Percentiles rank a stretch among this genome's conserved stretches.
These are phyloP conservation scores for Urophycis tenuis DNA, from an alignment of 2,797 vertebrate genomes.

Conservation along the genomic window DNA sequence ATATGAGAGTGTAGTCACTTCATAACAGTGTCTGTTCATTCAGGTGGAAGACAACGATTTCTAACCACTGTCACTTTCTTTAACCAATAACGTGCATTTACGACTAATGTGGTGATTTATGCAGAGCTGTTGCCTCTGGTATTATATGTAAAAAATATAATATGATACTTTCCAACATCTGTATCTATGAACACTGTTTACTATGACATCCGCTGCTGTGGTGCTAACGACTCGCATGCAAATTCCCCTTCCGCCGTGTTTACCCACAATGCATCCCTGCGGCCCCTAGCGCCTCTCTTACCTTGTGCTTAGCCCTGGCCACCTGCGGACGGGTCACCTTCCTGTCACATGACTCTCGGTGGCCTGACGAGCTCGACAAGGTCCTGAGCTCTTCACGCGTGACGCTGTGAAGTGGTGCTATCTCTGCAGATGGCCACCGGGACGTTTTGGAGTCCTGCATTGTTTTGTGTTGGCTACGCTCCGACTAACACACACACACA, in stretches of 20 bases:
- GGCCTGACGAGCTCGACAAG: conserved; percentile 8
- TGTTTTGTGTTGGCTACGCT: conserved; percentile 5
- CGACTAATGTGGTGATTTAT: not conserved
- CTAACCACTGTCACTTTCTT: not conserved
- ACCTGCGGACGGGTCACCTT: conserved; percentile 14
- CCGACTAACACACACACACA: conserved; percentile 32
- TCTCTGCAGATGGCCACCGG: not conserved
- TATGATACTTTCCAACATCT: conserved; percentile 44
- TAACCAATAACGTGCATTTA: not conserved
- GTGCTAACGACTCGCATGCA: conserved; percentile 45
- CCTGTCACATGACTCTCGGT: conserved; percentile 23
- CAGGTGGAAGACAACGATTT: not conserved
- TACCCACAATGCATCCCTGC: conserved; percentile 41
- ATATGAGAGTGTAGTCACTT: not conserved
- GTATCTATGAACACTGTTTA: conserved; percentile 39
- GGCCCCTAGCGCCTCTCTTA: conserved; percentile 13
- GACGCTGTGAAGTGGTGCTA: conserved; percentile 35
- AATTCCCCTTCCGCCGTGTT: conserved; percentile 35
- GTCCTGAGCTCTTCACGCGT: conserved; percentile 22
- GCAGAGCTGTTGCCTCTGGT: conserved; percentile 48
- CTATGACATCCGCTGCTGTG: conserved; percentile 33
- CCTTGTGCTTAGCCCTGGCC: conserved; percentile 21
- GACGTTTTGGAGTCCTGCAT: not conserved
- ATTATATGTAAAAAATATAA: conserved; percentile 41
- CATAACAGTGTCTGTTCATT: not conserved